These are phyloP conservation scores for Oeneis ivallda DNA, from an alignment of 2,888 invertebrate genomes.

Conservation along the genomic window DNA sequence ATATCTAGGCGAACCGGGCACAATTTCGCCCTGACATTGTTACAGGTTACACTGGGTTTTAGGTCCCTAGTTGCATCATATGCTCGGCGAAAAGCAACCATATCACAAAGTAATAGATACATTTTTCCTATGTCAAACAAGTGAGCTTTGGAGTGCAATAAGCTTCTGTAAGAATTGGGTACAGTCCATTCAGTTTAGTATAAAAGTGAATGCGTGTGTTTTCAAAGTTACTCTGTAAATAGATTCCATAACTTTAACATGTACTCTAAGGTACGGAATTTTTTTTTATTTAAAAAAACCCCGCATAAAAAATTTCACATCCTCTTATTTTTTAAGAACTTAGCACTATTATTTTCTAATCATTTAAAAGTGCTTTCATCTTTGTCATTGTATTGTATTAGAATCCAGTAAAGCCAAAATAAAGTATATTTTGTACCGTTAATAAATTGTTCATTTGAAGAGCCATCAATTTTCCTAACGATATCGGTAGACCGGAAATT, in stretches of 20 bases:
- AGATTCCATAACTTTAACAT: slow-evolving; percentile 58
- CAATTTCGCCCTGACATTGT: slow-evolving; percentile 54
- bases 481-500: slow-evolving; percentile 8
- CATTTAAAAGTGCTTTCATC: not conserved
- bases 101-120: slow-evolving; percentile 39
- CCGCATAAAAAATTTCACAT: too few species aligned
- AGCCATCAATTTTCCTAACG: not conserved
- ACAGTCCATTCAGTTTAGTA: slow-evolving; percentile 63
- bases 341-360: not conserved
- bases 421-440: not conserved
- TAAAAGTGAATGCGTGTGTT: slow-evolving; percentile 66
- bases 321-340: not conserved
- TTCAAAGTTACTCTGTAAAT: slow-evolving; percentile 62
- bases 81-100: slow-evolving; percentile 32
- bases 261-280: slow-evolving; percentile 61
- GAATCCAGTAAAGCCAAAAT: not conserved
- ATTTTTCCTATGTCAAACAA: slow-evolving; percentile 41
- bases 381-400: not conserved
- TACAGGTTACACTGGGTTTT: slow-evolving; percentile 43
- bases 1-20: slow-evolving; percentile 43
- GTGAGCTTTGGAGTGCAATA: slow-evolving; percentile 45
- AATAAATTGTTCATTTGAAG: not conserved
- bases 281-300: not conserved
- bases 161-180: slow-evolving; percentile 56
- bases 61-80: slow-evolving; percentile 28